These are phyloP conservation scores for Zeus faber DNA, from an alignment of 2,113 vertebrate species.

Conservation along the genomic window DNA sequence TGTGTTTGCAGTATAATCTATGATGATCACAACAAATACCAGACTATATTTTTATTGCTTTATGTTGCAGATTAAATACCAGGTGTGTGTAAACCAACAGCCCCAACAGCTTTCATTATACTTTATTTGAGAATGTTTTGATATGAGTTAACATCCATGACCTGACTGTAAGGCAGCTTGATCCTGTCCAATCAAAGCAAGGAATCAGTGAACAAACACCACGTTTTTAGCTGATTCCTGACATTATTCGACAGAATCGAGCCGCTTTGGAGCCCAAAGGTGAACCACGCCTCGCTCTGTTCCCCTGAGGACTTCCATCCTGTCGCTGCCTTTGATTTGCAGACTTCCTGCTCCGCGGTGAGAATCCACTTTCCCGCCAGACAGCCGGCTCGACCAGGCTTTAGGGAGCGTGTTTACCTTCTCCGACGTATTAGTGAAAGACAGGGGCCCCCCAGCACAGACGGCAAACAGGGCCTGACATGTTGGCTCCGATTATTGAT, in stretches of 20 bases:
- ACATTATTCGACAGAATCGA: too few relatives aligned
- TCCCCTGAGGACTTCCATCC: too few relatives aligned
- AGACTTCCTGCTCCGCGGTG: conserved; percentile 9
- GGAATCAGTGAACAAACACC: too few relatives aligned
- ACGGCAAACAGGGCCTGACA: conserved; percentile 52
- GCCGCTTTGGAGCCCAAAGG: too few relatives aligned
- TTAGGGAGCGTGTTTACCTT: conserved; percentile 33
- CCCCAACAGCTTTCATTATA: conserved; percentile 36
- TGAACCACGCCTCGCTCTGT: neutral
- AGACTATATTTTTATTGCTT: conserved; percentile 56
- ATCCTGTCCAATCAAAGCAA: too few relatives aligned
- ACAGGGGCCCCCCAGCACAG: conserved; percentile 53
- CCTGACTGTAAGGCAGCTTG: too few relatives aligned
- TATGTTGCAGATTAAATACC: conserved; percentile 63
- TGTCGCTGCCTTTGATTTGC: too few relatives aligned
- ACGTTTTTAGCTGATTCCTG: too few relatives aligned
- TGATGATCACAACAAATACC: conserved; percentile 22
- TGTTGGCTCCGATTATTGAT: conserved; percentile 37
- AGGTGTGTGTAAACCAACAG: conserved; percentile 57
- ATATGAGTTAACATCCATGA: too few relatives aligned
- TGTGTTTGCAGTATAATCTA: conserved; percentile 39
- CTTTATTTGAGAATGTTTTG: conserved; percentile 41
- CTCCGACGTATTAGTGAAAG: conserved; percentile 48
- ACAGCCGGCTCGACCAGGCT: conserved; percentile 34
- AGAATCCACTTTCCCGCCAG: conserved; percentile 45